Base-by-base conservation (phyloP, 1,140 invertebrate species). In the Drosophila parvula region DNA sequence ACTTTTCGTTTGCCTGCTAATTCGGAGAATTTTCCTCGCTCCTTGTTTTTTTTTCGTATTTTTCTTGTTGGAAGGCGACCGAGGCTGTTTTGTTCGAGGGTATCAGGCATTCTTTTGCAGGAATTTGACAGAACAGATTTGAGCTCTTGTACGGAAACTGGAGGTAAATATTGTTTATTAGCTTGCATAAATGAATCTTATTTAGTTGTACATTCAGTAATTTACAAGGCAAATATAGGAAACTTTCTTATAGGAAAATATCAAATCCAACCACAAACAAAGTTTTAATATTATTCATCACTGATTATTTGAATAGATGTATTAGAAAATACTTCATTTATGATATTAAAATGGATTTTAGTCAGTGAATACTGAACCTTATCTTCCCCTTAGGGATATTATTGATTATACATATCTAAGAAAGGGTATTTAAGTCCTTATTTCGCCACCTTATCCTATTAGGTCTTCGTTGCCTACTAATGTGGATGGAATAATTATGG, bases 1-100 rank as follows among this genome's bases (percentile, higher is more conserved):
- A 79, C 65, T 48, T 71, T 64, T 41, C 50, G 6, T 67, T 55
- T 38, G 34, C 34, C 41, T 14, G 38, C n/a, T 44, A 74, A 55
- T 51, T 50, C 18, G 32, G n/a, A 12, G 32, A 48, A 41, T 41
- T 48, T 28, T n/a, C 14, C 55, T 53, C n/a, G 28, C 59, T 68
- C 55, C 36, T 59, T 41, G 6, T 27, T 14, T 41, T 9, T 27
- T 14, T 41, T 48, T 28, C 12, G 8, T 34, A 27, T 57, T 50
- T 40, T 38, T 18, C 5, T 32, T 30, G 5, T 5, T 30, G 22
- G 22, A 22, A 22, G 22, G 48, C n/a, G n/a, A n/a, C 27, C 57
- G 45, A 55, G 50, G 50, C 50, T 74, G 11, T 48, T 22, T 27
- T 47, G 45, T 11, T 38, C 50, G 18, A 55, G 51, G 51, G 34